A percentile compares a stretch with the other conserved stretches of the same genome.
These are phyloP conservation scores for Pseudotriccus pelzelni DNA, from an alignment of 2,797 vertebrate species.

Conservation along the genomic window DNA sequence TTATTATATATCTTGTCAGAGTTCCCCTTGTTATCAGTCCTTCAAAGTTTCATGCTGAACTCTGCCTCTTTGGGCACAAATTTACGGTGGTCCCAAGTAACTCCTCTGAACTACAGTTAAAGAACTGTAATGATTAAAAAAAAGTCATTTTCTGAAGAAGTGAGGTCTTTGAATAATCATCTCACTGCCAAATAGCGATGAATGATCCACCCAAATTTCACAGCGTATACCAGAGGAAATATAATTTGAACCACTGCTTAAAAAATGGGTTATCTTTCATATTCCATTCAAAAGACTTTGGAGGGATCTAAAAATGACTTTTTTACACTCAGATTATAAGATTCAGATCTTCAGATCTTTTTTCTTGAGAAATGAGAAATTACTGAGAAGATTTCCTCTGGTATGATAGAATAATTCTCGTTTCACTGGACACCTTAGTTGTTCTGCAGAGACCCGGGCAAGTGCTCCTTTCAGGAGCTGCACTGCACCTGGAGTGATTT, in stretches of 20 bases:
- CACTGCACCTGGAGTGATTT: not conserved
- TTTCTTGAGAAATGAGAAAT: not conserved
- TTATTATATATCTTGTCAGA: not conserved
- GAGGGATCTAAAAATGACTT: not conserved
- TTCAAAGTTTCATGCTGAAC: not conserved
- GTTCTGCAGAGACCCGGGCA: rapidly evolving
- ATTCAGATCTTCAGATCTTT: not conserved
- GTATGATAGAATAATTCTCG: not conserved
- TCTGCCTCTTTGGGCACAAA: not conserved
- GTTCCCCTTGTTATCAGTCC: not conserved
- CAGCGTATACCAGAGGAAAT: not conserved
- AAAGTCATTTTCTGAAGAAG: not conserved
- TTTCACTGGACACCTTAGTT: not conserved
- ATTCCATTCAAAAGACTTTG: not conserved
- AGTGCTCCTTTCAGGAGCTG: rapidly evolving
- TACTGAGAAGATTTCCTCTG: not conserved
- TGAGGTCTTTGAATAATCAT: not conserved
- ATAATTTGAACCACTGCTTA: not conserved
- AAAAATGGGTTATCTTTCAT: not conserved
- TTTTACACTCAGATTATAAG: not conserved
- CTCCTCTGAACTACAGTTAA: not conserved
- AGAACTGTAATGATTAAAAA: not conserved
- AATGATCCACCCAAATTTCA: not conserved
- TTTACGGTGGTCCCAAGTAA: not conserved
- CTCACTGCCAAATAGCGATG: not conserved